Conservation (phyloP, 2,797 vertebrate species). For the Streptopelia turtur region DNA sequence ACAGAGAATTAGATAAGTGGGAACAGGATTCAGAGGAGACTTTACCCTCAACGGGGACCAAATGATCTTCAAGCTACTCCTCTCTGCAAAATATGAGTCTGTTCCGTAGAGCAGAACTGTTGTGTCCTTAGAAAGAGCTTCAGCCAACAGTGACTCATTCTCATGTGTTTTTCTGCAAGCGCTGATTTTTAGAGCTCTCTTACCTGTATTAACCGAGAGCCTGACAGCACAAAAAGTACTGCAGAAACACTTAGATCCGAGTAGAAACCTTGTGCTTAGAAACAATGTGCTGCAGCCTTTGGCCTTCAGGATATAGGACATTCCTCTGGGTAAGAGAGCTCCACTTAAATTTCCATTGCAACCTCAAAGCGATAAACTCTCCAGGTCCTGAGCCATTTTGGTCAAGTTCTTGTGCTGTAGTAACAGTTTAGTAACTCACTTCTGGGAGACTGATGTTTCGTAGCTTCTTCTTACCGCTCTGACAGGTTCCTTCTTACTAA, state of each 20-base stretch:
- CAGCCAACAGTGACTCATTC: not conserved
- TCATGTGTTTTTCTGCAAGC: not conserved
- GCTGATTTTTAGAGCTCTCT: not conserved
- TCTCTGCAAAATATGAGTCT: not conserved
- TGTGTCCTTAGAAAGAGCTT: not conserved
- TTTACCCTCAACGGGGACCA: not conserved
- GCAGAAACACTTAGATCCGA: not conserved
- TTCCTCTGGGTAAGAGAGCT: not conserved
- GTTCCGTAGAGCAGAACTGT: not conserved
- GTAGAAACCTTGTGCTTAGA: not conserved
- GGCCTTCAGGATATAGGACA: not conserved
- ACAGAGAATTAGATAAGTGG: not conserved
- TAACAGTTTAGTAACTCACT: not conserved
- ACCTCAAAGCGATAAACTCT: not conserved
- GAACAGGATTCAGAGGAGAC: not conserved
- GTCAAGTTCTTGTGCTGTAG: not conserved
- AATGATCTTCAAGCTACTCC: not conserved
- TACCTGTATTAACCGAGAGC: not conserved
- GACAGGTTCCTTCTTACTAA: not conserved
- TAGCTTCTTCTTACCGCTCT: not conserved
- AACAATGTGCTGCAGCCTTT: not conserved
- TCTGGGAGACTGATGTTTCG: not conserved
- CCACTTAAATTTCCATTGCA: not conserved
- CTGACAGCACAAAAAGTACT: not conserved
- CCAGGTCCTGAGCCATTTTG: not conserved